phyloP scores from a whole-genome alignment of 2,797 vertebrate genomes.

The Dendrocincla fuliginosa region DNA sequence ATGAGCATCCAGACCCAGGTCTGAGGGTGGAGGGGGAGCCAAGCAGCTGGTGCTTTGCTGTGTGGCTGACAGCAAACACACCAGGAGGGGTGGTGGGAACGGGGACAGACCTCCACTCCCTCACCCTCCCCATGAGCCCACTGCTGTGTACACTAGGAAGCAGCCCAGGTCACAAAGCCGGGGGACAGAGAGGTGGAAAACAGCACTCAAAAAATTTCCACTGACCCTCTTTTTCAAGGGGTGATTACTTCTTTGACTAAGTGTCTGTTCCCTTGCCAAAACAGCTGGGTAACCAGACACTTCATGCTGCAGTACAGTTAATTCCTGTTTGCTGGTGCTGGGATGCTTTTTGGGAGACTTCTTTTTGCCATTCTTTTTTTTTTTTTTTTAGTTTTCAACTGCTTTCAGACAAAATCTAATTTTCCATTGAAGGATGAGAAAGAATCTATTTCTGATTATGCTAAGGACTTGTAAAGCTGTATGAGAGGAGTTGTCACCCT shows the following conservation, averaged over 20 bases:
- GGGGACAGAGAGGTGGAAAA: not conserved
- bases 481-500: not conserved
- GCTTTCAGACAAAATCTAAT: not conserved
- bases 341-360: not conserved
- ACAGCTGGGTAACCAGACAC: not conserved
- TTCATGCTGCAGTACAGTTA: not conserved
- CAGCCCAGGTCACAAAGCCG: not conserved
- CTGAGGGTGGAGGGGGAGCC: not conserved
- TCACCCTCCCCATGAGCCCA: fast-evolving
- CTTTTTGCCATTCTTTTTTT: not conserved
- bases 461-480: not conserved
- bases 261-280: not conserved
- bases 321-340: not conserved
- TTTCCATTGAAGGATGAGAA: not conserved
- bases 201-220: not conserved
- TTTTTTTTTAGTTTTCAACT: not conserved
- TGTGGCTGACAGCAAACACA: not conserved
- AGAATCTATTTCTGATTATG: not conserved
- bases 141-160: not conserved
- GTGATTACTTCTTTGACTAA: not conserved
- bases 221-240: not conserved
- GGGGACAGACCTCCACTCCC: not conserved
- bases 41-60: not conserved
- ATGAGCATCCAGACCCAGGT: not conserved
- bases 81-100: not conserved